Conservation (phyloP, 2,113 vertebrate genomes). For the Deroptyus accipitrinus region DNA sequence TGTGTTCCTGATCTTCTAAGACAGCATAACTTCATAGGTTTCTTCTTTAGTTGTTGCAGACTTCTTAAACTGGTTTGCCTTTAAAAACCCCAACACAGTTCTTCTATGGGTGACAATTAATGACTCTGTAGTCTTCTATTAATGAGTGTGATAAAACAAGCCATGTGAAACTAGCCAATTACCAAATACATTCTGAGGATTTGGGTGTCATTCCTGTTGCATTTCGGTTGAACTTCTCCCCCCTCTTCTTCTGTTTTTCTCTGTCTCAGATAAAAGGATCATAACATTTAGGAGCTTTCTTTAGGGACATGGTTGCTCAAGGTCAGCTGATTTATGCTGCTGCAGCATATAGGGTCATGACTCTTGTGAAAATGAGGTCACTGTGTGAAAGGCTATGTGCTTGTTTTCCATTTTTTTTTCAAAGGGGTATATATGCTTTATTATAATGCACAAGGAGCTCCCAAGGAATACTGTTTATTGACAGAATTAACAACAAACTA, state of each 20-base stretch:
- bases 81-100: not conserved
- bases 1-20: slow-evolving; percentile 54
- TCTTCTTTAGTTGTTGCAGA: not conserved
- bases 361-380: slow-evolving; percentile 1
- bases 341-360: not conserved
- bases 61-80: not conserved
- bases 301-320: not conserved
- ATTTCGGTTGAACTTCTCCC: not conserved
- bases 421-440: not conserved
- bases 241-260: not conserved
- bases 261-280: not conserved
- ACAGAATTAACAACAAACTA: slow-evolving; percentile 31
- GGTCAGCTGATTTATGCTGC: not conserved
- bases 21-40: not conserved
- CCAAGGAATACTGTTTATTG: slow-evolving; percentile 43
- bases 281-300: not conserved
- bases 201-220: not conserved
- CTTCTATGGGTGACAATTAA: not conserved
- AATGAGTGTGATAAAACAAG: not conserved
- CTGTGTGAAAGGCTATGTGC: not conserved
- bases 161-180: not conserved
- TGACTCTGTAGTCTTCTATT: not conserved
- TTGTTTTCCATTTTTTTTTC: not conserved
- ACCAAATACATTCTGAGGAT: not conserved
- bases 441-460: not conserved